phyloP scores from a whole-genome alignment of 1,140 invertebrate species.

The Oreohelix idahoensis region DNA sequence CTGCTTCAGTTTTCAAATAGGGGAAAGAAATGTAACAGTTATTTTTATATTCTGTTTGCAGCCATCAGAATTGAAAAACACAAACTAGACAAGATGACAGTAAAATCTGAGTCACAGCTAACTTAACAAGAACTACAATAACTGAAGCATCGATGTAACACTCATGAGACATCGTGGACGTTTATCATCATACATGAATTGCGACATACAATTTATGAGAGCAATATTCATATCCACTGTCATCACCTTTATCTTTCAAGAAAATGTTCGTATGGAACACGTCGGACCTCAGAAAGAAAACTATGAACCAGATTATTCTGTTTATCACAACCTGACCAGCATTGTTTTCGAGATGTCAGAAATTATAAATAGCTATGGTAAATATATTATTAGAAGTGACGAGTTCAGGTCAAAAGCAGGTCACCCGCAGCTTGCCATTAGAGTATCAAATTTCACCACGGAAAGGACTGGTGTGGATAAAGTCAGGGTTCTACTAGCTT shows the following conservation, averaged over 20 bases:
- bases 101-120: too few species aligned
- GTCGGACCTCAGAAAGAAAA: conserved; percentile 64
- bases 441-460: conserved; percentile 61
- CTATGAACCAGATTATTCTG: conserved; percentile 62
- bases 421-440: conserved; percentile 57
- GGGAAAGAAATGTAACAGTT: too few species aligned
- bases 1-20: too few species aligned
- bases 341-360: conserved; percentile 49
- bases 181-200: neutral
- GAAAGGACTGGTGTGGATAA: conserved; percentile 40
- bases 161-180: neutral
- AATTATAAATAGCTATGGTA: conserved; percentile 49
- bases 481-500: conserved; percentile 65
- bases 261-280: conserved; percentile 43
- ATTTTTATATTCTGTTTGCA: too few species aligned
- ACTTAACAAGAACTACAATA: too few species aligned
- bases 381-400: conserved; percentile 53
- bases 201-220: neutral
- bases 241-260: neutral
- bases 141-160: too few species aligned
- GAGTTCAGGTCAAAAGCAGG: conserved; percentile 54
- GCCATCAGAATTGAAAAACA: too few species aligned
- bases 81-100: too few species aligned
- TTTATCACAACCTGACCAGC: conserved; percentile 64
- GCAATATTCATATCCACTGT: neutral